Conservation (phyloP, 2,888 invertebrate genomes). For the Slavum lentiscoides region DNA sequence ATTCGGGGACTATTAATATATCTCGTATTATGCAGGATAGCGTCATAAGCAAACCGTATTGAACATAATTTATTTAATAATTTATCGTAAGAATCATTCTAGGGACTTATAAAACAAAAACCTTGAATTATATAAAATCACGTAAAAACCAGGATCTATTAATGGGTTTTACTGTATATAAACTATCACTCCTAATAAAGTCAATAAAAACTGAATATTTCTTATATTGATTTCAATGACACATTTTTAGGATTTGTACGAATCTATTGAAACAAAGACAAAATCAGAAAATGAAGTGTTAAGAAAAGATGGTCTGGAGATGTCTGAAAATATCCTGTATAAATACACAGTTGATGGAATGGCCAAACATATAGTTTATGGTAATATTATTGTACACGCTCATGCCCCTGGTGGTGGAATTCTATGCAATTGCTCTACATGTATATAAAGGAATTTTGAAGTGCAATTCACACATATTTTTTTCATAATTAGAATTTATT, state of each 20-base stretch:
- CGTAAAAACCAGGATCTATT: too few relatives aligned
- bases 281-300: constrained; percentile 5
- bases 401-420: too few relatives aligned
- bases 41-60: too few relatives aligned
- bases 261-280: constrained; percentile 37
- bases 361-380: constrained; percentile 47
- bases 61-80: not conserved
- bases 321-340: constrained; percentile 15
- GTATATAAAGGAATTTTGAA: too few relatives aligned
- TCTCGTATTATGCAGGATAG: too few relatives aligned
- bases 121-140: too few relatives aligned
- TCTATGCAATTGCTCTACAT: too few relatives aligned
- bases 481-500: too few relatives aligned
- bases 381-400: constrained; percentile 11
- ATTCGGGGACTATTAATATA: too few relatives aligned
- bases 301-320: not conserved
- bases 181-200: not conserved
- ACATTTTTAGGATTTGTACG: constrained; percentile 45
- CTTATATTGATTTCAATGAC: not conserved
- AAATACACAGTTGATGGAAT: constrained; percentile 37
- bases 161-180: too few relatives aligned
- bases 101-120: too few relatives aligned
- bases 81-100: not conserved
- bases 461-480: too few relatives aligned
- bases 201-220: not conserved